Base-by-base conservation (phyloP, 53 echinoderm and acorn worm genomes). In the Holothuria scabra region DNA sequence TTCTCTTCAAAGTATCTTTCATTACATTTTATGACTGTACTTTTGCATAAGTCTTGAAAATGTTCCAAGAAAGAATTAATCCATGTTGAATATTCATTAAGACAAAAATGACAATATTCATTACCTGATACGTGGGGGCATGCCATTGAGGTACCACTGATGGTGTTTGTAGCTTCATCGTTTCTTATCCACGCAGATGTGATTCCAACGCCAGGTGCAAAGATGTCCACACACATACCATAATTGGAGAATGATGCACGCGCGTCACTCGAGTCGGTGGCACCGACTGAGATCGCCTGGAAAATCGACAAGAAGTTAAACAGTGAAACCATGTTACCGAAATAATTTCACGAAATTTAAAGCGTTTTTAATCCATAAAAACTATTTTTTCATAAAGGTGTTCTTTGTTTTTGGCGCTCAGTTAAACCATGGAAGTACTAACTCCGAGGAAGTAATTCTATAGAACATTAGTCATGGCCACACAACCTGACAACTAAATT, bases 61-160 rank as follows among this genome's bases (percentile, higher is more conserved):
- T 35, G 35, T 35, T 35, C 6, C 6, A 41, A 26, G 26, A 60
- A 4, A 24, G 26, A 28, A 26, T 26, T 1, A 30, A 26, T 26
- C 26, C 14, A 2, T 64, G 12, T 12, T 30, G 30, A 22, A 64
- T 64, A 21, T 64, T 26, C 8, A 64, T 26, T 26, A 21, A 1
- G 1, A 28, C 20, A 12, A 1, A 25, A 64, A 26, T 12, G 3
- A 28, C 12, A 28, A n/a, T 24, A 22, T 41, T 46, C 44, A 44
- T 13, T 24, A 85, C 85, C 85, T 56, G 85, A 32, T 29, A 85
- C 74, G 35, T 74, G 74, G 26, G 85, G 74, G 56, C 71, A 70
- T 20, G 85, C 74, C 85, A 85, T 69, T 18, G 85, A 85, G 7
- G 85, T 70, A 6, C 85, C 85, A 74, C 58, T 74, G 21, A 85